These are phyloP conservation scores for Paratrypauchen microcephalus DNA, from an alignment of 2,797 vertebrate species.

Conservation along the genomic window DNA sequence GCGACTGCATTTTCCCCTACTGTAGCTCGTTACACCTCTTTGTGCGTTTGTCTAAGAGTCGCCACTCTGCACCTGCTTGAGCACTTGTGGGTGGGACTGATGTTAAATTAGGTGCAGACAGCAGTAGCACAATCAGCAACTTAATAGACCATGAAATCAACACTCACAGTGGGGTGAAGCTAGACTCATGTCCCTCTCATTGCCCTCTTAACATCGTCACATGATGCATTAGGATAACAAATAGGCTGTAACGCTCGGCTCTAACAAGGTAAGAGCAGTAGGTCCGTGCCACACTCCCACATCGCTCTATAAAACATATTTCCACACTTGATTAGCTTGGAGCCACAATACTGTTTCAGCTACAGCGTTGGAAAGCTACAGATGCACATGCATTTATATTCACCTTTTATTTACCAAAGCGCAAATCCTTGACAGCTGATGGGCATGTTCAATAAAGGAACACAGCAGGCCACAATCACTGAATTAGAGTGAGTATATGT, in stretches of 20 bases:
- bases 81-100: constrained; percentile 38
- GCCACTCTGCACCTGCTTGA: background rate
- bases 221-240: constrained; percentile 49
- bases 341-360: constrained; percentile 13
- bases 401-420: constrained; percentile 14
- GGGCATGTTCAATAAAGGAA: constrained; percentile 50
- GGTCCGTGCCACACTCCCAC: constrained; percentile 8
- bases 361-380: constrained; percentile 8
- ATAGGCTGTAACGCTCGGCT: constrained; percentile 24
- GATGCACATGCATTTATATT: constrained; percentile 10
- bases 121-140: constrained; percentile 40
- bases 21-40: constrained; percentile 3
- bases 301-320: constrained; percentile 13
- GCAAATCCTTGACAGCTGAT: constrained; percentile 37
- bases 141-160: constrained; percentile 66
- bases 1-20: background rate
- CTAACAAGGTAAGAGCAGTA: constrained; percentile 43
- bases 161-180: constrained; percentile 37
- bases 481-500: constrained; percentile 32
- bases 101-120: constrained; percentile 49
- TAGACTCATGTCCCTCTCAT: constrained; percentile 23
- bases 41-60: constrained; percentile 17
- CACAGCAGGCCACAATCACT: constrained; percentile 40
- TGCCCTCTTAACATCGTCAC: constrained; percentile 38
- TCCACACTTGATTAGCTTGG: constrained; percentile 12